phyloP scores from a whole-genome alignment of 2,113 vertebrate species.

The Vulpes lagopus region DNA sequence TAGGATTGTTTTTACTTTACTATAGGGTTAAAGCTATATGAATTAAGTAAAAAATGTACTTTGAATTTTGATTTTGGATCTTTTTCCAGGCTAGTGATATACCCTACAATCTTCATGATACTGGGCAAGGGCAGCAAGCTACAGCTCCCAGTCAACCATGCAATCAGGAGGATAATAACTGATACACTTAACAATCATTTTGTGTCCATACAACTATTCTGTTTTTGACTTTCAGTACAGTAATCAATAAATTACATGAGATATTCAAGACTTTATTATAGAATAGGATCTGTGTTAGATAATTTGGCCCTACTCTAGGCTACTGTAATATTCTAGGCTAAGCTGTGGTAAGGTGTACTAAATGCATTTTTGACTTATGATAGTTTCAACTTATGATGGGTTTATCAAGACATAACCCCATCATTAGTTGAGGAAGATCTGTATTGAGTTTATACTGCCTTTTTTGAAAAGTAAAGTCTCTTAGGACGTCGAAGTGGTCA shows the following conservation, averaged over 20 bases:
- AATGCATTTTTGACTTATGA: not conserved
- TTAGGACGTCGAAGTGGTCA: not conserved
- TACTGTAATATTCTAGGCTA: not conserved
- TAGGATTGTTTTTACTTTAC: not conserved
- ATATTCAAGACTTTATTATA: not conserved
- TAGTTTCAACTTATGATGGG: not conserved
- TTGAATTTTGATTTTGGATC: not conserved
- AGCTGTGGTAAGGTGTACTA: not conserved
- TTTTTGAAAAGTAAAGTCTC: constrained; percentile 10
- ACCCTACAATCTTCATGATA: not conserved
- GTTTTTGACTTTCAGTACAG: not conserved
- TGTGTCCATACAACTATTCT: not conserved
- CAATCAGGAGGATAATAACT: not conserved
- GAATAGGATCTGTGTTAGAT: not conserved
- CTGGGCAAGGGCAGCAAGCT: not conserved
- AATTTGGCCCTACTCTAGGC: not conserved
- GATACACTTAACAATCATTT: not conserved
- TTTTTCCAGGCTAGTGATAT: not conserved
- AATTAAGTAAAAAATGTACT: not conserved
- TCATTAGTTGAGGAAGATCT: not conserved
- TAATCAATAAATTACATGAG: not conserved
- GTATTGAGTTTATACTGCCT: not conserved
- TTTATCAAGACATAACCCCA: not conserved
- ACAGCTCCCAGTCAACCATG: not conserved
- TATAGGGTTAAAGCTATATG: not conserved